Percentiles rank a stretch among this genome's conserved stretches.
Conservation (phyloP, 37 sponge, comb jelly and placozoan species). For the Chondrilla cf. caribensis region DNA sequence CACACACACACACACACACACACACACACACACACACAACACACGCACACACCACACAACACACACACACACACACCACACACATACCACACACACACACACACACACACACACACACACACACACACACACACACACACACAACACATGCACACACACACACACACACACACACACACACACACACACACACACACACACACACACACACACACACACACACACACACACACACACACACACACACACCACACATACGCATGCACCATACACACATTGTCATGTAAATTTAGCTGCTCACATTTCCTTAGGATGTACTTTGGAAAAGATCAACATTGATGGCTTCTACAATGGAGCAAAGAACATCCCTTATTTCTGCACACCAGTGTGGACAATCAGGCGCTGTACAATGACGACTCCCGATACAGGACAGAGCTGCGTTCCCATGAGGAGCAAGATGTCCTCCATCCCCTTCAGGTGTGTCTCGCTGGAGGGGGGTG, state of each 20-base stretch:
- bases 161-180: slow-evolving; percentile 9
- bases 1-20: slow-evolving; percentile 44
- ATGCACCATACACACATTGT: background rate
- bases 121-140: no score
- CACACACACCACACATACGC: no score
- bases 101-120: no score
- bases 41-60: slow-evolving; percentile 32
- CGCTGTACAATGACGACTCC: background rate
- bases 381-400: background rate
- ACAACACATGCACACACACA: no score
- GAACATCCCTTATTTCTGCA: background rate
- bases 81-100: no score
- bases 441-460: background rate
- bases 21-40: slow-evolving; percentile 26
- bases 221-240: no score
- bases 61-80: slow-evolving; percentile 33
- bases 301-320: background rate
- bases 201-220: no score
- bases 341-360: background rate
- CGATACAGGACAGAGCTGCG: background rate
- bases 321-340: background rate
- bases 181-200: background rate
- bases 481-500: background rate
- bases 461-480: background rate
- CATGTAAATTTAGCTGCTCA: background rate